Evolutionary conservation across 2,797 vertebrate genomes (phyloP).

Genomic region (Delichon dasypus): DNA sequence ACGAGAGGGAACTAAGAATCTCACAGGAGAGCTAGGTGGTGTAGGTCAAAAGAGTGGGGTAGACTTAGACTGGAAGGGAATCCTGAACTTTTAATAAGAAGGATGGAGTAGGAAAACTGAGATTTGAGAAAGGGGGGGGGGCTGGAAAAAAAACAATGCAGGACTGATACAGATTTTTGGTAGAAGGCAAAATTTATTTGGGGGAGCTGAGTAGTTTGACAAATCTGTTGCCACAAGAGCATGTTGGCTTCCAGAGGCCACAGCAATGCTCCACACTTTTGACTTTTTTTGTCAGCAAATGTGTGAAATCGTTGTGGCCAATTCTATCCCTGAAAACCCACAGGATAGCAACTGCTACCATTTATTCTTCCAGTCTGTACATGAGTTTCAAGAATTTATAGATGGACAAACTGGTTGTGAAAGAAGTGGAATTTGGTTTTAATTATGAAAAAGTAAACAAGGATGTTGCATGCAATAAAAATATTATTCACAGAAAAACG

Average conservation of each 20-base stretch:
- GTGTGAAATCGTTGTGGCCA: not conserved
- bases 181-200: not conserved
- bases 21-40: not conserved
- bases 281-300: not conserved
- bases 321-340: rapidly evolving
- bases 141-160: rapidly evolving
- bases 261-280: rapidly evolving
- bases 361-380: not conserved
- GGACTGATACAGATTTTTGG: rapidly evolving
- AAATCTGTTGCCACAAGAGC: not conserved
- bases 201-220: not conserved
- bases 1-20: not conserved
- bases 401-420: not conserved
- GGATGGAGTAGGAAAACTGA: not conserved
- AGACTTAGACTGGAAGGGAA: not conserved
- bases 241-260: not conserved
- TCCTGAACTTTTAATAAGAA: not conserved
- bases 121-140: rapidly evolving
- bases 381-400: rapidly evolving
- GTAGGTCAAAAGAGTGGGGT: not conserved
- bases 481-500: not conserved
- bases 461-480: not conserved
- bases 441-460: not conserved
- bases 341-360: not conserved
- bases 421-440: not conserved